Evolutionary conservation across 2,797 vertebrate genomes (phyloP).

Genomic region (Peromyscus eremicus): DNA sequence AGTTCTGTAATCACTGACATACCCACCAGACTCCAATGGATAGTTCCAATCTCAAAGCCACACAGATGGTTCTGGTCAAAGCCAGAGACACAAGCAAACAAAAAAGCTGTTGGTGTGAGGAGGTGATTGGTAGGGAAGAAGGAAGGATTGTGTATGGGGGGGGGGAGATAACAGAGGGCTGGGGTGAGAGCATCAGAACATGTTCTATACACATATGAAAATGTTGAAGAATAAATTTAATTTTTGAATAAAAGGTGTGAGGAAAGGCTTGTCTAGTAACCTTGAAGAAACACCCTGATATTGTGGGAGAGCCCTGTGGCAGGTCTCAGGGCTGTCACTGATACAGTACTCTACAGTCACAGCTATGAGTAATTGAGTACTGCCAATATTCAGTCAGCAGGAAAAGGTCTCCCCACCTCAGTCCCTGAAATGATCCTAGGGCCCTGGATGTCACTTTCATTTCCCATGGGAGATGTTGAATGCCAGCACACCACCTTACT

Average conservation of each 20-base stretch:
- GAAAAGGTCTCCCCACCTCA: background rate
- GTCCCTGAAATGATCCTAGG: background rate
- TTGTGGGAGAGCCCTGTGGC: background rate
- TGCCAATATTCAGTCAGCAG: background rate
- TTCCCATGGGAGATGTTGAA: background rate
- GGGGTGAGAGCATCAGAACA: background rate
- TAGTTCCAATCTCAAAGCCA: background rate
- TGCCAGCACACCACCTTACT: fast-evolving
- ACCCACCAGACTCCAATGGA: background rate
- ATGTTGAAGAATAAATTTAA: background rate
- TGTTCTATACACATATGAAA: background rate
- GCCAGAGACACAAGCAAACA: background rate
- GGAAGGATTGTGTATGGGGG: too few species aligned
- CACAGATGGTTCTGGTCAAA: background rate
- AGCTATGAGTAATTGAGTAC: background rate
- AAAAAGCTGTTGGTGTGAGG: background rate
- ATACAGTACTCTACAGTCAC: background rate
- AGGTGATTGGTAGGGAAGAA: background rate
- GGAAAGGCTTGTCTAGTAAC: background rate
- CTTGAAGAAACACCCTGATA: background rate
- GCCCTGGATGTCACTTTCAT: background rate
- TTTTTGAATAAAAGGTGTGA: background rate
- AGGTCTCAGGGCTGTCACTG: too few species aligned
- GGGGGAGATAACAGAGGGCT: background rate
- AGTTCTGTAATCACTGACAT: background rate